A percentile compares a stretch with the other conserved stretches of the same genome.
Evolutionary conservation across 2,113 vertebrate genomes (phyloP).

Genomic region (Prietella phreatophila): DNA sequence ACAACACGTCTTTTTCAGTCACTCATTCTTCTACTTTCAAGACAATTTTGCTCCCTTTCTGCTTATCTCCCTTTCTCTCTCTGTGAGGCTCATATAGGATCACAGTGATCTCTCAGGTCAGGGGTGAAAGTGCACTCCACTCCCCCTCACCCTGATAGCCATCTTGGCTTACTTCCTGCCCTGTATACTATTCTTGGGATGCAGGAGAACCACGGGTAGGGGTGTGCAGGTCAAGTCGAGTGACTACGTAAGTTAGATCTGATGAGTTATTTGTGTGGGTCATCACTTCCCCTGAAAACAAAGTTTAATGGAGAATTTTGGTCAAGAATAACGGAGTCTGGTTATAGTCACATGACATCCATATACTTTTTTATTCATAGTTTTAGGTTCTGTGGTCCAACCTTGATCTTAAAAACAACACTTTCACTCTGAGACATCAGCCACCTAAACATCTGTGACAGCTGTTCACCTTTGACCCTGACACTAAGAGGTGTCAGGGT

Average conservation of each 20-base stretch:
- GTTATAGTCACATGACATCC: not conserved
- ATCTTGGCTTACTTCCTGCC: constrained; percentile 18
- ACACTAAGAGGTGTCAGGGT: constrained; percentile 13
- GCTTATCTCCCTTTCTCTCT: constrained; percentile 51
- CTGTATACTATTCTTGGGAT: constrained; percentile 24
- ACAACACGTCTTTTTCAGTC: constrained; percentile 51
- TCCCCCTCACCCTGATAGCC: constrained; percentile 23
- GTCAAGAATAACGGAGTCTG: not conserved
- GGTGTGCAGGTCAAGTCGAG: not conserved
- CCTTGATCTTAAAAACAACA: constrained; percentile 42
- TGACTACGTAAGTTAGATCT: not conserved
- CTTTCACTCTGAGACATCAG: constrained; percentile 48
- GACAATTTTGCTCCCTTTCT: constrained; percentile 34
- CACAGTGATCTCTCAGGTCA: constrained; percentile 46
- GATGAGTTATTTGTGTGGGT: not conserved
- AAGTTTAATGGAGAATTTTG: constrained; percentile 7
- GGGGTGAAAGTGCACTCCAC: constrained; percentile 39
- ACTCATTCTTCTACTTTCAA: constrained; percentile 49
- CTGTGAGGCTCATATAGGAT: constrained; percentile 45
- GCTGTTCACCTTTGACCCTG: constrained; percentile 27
- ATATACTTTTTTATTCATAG: not conserved
- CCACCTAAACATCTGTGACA: constrained; percentile 13
- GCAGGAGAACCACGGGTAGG: not conserved
- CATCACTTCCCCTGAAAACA: not conserved
- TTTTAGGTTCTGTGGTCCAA: not conserved